These are phyloP conservation scores for Isotomurus palustris DNA, from an alignment of 2,888 invertebrate species.

Conservation along the genomic window DNA sequence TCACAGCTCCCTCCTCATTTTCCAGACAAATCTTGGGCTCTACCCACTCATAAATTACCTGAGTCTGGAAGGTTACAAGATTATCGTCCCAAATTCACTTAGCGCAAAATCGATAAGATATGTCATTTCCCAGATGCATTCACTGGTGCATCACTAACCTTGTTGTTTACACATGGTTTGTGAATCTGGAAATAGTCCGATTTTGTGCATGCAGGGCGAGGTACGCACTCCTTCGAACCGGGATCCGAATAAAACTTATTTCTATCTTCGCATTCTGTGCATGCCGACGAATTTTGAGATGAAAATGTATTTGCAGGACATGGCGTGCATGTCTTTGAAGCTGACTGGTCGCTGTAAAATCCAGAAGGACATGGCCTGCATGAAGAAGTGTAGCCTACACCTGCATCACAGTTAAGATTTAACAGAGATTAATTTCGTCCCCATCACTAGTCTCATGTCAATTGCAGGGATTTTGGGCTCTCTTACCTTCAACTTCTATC, in stretches of 20 bases:
- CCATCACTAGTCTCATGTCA: too few relatives aligned
- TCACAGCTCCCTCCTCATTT: constrained; percentile 49
- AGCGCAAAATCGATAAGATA: too few relatives aligned
- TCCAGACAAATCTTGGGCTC: constrained; percentile 56
- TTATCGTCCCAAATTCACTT: too few relatives aligned
- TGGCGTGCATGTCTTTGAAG: constrained; percentile 50
- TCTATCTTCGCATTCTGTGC: constrained; percentile 51
- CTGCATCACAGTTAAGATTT: constrained; percentile 47
- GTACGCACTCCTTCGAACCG: constrained; percentile 53
- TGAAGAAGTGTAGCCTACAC: constrained; percentile 56
- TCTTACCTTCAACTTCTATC: constrained; percentile 50
- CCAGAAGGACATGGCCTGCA: constrained; percentile 52
- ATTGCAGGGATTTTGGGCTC: too few relatives aligned
- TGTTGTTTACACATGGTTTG: constrained; percentile 53
- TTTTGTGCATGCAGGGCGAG: constrained; percentile 53
- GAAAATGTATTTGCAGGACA: constrained; percentile 54
- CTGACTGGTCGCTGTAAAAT: constrained; percentile 50
- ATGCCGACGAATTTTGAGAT: constrained; percentile 50
- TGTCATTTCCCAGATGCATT: too few relatives aligned
- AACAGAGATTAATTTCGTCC: too few relatives aligned
- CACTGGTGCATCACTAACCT: constrained; percentile 48
- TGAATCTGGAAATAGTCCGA: constrained; percentile 55
- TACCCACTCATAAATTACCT: constrained; percentile 54
- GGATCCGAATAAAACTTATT: constrained; percentile 51
- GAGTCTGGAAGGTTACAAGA: too few relatives aligned